Evolutionary conservation across 2,888 invertebrate genomes (phyloP), one percentile per base, ranked within the genome.

Genomic region (Odiellus spinosus): DNA sequence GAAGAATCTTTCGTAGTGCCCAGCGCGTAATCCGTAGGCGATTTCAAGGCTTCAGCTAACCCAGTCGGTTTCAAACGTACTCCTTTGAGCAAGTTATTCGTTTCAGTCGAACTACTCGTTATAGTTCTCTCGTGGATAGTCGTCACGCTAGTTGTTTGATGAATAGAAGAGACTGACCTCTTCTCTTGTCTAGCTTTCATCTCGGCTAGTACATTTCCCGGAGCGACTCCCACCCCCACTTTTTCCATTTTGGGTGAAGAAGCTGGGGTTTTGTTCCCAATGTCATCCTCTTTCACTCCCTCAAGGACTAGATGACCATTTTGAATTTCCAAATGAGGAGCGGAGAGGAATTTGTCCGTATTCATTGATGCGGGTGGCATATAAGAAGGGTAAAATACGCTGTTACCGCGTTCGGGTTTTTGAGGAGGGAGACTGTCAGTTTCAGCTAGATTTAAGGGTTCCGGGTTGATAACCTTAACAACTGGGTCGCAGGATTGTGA

Each of bases 101-200:
- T 26, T 26, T 26, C 26, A 4, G 26, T 6, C 26, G 26, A 26
- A 4, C 4, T 26, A 26, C 26, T 26, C 4, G 5, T 26, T 26
- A 6, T 4, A 26, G 5, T 26, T 26, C 8, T 26, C 26, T 26
- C 26, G 5, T 6, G 5, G 5, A 26, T 26, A 8, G 26, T 26
- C 5, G 8, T 8, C 5, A 6, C 8, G 2, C 3, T 38, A 38
- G 12, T 38, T 12, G 10, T 18, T n/a, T 4, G 2, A 17, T 2
- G 10, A 35, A 1, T 14, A 14, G 33, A 8, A 8, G 4, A 2
- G 34, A 14, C 14, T 17, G 51, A 42, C 12, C 53, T 54, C 42
- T 50, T 56, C 35, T 53, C 52, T 44, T 53, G 54, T 10, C 49
- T 49, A 12, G 51, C 54, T n/a, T 48, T 53, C 53, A 52, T 55